Conservation (phyloP, 2,797 vertebrate genomes). For the Periophthalmus magnuspinnatus region DNA sequence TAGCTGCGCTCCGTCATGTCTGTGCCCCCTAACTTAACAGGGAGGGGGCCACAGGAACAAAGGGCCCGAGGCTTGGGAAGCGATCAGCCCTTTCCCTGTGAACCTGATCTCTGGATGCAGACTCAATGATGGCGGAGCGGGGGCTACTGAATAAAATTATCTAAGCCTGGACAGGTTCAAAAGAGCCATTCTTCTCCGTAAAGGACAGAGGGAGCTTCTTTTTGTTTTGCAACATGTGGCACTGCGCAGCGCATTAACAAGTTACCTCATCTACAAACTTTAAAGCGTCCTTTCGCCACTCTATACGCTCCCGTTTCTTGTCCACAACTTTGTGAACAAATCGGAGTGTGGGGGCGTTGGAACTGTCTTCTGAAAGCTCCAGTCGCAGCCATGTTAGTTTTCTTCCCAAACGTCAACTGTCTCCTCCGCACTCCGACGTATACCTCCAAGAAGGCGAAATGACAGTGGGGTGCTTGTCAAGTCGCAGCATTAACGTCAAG, state of each 20-base stretch:
- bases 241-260: slow-evolving; percentile 46
- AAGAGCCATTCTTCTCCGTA: slow-evolving; percentile 89
- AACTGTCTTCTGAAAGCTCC: slow-evolving; percentile 57
- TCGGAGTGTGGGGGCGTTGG: slow-evolving; percentile 43
- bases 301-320: slow-evolving; percentile 20
- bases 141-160: slow-evolving; percentile 98
- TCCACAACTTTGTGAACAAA: slow-evolving; percentile 48
- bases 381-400: neutral
- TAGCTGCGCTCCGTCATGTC: slow-evolving; percentile 87
- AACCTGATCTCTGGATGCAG: slow-evolving; percentile 93
- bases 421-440: slow-evolving; percentile 50
- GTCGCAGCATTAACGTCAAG: slow-evolving; percentile 66
- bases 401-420: slow-evolving; percentile 39
- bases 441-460: slow-evolving; percentile 67
- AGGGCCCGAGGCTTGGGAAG: slow-evolving; percentile 96
- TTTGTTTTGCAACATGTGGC: slow-evolving; percentile 65
- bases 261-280: slow-evolving; percentile 32
- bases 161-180: slow-evolving; percentile 98
- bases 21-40: slow-evolving; percentile 80
- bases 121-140: slow-evolving; percentile 83
- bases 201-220: slow-evolving; percentile 72
- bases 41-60: slow-evolving; percentile 81
- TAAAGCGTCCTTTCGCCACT: slow-evolving; percentile 29
- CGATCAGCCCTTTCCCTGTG: slow-evolving; percentile 91
- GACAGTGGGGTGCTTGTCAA: slow-evolving; percentile 74